Evolutionary conservation across 2,113 vertebrate genomes (phyloP), one percentile per base, ranked within the genome.

Genomic region (Tringa solitaria): DNA sequence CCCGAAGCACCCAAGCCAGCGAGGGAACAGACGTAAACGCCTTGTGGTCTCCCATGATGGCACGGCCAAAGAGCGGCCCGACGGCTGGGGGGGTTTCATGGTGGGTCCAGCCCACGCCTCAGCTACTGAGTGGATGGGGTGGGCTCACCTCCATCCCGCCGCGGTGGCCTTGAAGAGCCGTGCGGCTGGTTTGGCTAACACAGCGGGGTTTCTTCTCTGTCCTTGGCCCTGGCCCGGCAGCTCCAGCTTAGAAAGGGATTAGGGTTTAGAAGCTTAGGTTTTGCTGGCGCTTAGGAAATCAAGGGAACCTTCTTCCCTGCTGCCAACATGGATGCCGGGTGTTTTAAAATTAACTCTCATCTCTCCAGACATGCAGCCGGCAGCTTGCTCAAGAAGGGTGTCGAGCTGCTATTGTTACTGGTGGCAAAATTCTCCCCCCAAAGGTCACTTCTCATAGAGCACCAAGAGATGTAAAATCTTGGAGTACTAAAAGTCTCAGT

Each of bases 241-340:
- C 83, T 93, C 80, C 86, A 82, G 69, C 53, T 96, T 93, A 93
- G 61, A 60, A 45, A 73, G 6, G 65, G 92, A 95, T 96, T 95
- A 96, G n/a, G 37, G 46, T 89, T 95, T 92, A 96, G 93, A 32
- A 89, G 92, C 95, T 94, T 93, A 94, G 87, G 90, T 94, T 94
- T 93, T 96, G 91, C 86, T 89, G 74, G 94, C 0, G 26, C 86
- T 96, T 95, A 95, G 77, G 57, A 93, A 95, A 82, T 69, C 76
- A 60, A 93, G 90, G 45, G 74, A 95, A 32, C 90, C 84, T 93
- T 93, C 80, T 92, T 96, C 90, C 57, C 76, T 2, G 10, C 43
- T 10, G 37, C 81, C 6, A 4, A 75, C 81, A 69, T 2, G 5
- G 79, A 93, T 86, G 87, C 83, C 19, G 86, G 87, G 74, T 75